phyloP scores from a whole-genome alignment of 2,797 vertebrate species.

The Mus spretus region DNA sequence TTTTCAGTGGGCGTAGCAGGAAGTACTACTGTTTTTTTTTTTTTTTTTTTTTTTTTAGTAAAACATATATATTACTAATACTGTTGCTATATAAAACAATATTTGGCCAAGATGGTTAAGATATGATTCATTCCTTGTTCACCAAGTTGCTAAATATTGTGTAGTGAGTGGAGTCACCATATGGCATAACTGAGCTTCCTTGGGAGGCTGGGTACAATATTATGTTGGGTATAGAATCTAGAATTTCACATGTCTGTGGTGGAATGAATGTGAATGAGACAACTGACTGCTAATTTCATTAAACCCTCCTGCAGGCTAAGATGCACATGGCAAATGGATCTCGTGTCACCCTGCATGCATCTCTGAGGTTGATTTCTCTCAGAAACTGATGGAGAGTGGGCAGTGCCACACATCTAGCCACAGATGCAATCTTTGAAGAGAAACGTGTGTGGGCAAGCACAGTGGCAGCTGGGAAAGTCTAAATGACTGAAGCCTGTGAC shows the following conservation, averaged over 20 bases:
- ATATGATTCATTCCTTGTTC: slow-evolving; percentile 89
- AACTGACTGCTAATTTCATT: slow-evolving; percentile 13
- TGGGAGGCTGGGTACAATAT: slow-evolving; percentile 54
- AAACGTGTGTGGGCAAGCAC: slow-evolving; percentile 88
- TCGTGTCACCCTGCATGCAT: neutral
- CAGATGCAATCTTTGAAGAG: slow-evolving; percentile 85
- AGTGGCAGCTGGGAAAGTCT: slow-evolving; percentile 86
- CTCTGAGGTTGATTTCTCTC: slow-evolving; percentile 31
- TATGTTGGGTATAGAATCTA: slow-evolving; percentile 41
- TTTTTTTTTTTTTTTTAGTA: slow-evolving; percentile 74
- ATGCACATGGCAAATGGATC: neutral
- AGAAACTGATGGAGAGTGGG: slow-evolving; percentile 58
- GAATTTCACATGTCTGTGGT: slow-evolving; percentile 32
- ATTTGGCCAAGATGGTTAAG: slow-evolving; percentile 88
- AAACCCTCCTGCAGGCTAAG: neutral
- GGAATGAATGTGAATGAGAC: neutral
- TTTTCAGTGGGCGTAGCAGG: slow-evolving; percentile 88
- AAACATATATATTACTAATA: slow-evolving; percentile 88
- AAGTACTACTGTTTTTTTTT: slow-evolving; percentile 80
- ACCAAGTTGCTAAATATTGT: slow-evolving; percentile 89
- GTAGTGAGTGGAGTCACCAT: slow-evolving; percentile 83
- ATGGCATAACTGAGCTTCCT: slow-evolving; percentile 73
- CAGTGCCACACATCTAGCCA: slow-evolving; percentile 71
- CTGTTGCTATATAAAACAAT: slow-evolving; percentile 89
- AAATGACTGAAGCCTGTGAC: slow-evolving; percentile 89